These are phyloP conservation scores for Meloidogyne floridensis DNA, from an alignment of 1,140 invertebrate species.

Conservation along the genomic window DNA sequence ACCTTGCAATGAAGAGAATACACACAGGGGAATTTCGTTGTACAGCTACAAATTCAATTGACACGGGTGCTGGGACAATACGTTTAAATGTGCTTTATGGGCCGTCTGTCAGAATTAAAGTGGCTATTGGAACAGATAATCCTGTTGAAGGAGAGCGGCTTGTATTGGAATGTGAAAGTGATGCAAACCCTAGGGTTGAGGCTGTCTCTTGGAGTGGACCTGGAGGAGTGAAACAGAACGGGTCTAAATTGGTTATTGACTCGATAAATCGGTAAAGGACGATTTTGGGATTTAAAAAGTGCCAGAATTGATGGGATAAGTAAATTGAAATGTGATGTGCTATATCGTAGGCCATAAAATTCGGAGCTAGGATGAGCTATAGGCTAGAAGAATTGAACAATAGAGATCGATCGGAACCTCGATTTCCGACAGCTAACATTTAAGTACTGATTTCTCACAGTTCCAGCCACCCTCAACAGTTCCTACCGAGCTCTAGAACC, in stretches of 20 bases:
- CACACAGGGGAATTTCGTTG: constrained; percentile 43
- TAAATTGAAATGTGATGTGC: no score
- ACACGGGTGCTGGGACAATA: constrained; percentile 32
- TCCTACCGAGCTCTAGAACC: no score
- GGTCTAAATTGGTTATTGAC: constrained; percentile 36
- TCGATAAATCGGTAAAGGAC: constrained; percentile 30
- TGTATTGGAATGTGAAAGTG: constrained; percentile 45
- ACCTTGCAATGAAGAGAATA: constrained; percentile 32
- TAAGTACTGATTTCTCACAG: no score
- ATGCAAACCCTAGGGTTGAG: constrained; percentile 43
- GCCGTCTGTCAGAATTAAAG: constrained; percentile 32
- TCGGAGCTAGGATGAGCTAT: no score
- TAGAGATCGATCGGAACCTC: no score
- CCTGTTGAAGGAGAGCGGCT: constrained; percentile 51
- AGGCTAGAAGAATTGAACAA: no score
- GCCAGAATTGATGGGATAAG: neutral
- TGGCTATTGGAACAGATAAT: constrained; percentile 21
- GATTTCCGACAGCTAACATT: no score
- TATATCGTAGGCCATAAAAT: no score
- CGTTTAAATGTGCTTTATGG: constrained; percentile 45
- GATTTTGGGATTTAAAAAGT: neutral
- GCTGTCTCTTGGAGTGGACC: constrained; percentile 47
- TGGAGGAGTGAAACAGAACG: constrained; percentile 43
- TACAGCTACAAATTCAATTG: constrained; percentile 41
- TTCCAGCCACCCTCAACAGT: no score